Evolutionary conservation across 2,797 vertebrate genomes (phyloP).

Genomic region (Pseudotriccus pelzelni): DNA sequence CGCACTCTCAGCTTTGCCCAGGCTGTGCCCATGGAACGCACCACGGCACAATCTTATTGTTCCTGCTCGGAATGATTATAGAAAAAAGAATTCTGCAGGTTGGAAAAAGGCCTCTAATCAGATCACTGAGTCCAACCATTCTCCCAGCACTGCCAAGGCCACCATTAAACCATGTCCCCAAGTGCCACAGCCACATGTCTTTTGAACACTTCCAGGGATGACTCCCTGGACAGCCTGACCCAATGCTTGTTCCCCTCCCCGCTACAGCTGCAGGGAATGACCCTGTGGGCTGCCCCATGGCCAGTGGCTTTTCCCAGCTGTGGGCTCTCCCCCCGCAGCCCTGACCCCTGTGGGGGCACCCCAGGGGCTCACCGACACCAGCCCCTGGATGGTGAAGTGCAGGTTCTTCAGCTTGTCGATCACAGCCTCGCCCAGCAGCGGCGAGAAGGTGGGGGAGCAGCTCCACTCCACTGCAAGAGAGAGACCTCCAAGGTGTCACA

Average conservation of each 20-base stretch:
- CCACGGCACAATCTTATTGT: accelerated
- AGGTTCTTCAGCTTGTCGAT: constrained; percentile 83
- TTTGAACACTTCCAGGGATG: not conserved
- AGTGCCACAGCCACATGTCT: not conserved
- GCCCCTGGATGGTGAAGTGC: constrained; percentile 82
- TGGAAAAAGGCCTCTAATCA: not conserved
- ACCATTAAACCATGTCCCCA: not conserved
- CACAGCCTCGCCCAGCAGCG: constrained; percentile 80
- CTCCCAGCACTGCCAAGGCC: not conserved
- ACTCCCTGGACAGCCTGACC: not conserved
- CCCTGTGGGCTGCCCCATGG: accelerated
- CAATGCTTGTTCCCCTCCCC: not conserved
- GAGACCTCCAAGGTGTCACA: not conserved
- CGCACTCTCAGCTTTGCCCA: not conserved
- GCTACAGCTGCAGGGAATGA: accelerated
- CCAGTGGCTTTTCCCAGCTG: not conserved
- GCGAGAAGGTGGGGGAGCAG: constrained; percentile 76
- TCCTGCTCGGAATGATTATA: not conserved
- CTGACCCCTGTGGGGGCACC: accelerated
- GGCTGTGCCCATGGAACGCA: not conserved
- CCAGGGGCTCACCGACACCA: constrained; percentile 80
- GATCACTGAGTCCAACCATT: not conserved
- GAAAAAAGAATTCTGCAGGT: no score
- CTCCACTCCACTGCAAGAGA: constrained; percentile 87
- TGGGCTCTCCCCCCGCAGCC: not conserved